phyloP scores from a whole-genome alignment of 2,113 vertebrate genomes.

The Gopherus evgoodei region DNA sequence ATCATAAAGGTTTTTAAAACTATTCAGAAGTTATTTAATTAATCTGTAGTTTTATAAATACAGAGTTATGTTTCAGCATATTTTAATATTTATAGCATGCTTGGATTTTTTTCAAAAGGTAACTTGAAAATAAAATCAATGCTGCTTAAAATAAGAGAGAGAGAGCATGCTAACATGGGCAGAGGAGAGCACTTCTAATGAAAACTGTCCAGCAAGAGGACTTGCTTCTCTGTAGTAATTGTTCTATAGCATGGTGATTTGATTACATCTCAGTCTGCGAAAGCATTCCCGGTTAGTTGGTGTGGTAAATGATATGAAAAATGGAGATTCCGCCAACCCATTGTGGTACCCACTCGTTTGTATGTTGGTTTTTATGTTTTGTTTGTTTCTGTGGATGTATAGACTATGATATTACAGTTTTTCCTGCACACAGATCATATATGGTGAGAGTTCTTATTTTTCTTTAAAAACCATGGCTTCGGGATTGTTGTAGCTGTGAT shows the following conservation, averaged over 20 bases:
- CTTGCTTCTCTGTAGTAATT: conserved; percentile 37
- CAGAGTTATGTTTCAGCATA: conserved; percentile 35
- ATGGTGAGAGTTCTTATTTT: not conserved
- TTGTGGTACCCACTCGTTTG: not conserved
- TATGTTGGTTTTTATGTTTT: conserved; percentile 12
- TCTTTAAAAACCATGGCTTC: too few species aligned
- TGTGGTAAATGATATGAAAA: not conserved
- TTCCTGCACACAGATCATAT: not conserved
- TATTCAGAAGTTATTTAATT: not conserved
- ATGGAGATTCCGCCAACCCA: not conserved
- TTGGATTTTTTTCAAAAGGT: conserved; percentile 73
- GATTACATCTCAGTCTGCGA: conserved; percentile 17
- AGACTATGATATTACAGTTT: conserved; percentile 9
- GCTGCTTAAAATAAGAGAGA: conserved; percentile 13
- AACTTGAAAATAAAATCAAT: conserved; percentile 70
- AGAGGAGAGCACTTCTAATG: conserved; percentile 68
- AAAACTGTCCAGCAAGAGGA: conserved; percentile 54
- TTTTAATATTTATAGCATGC: conserved; percentile 72
- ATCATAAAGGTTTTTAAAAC: conserved; percentile 1
- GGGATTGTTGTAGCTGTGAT: too few species aligned
- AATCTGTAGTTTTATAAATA: conserved; percentile 38
- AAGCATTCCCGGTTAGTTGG: not conserved
- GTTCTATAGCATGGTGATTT: conserved; percentile 47
- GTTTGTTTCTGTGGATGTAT: not conserved
- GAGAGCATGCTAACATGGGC: conserved; percentile 35